Evolutionary conservation across 2,113 vertebrate genomes (phyloP).

Genomic region (Pagrus major): DNA sequence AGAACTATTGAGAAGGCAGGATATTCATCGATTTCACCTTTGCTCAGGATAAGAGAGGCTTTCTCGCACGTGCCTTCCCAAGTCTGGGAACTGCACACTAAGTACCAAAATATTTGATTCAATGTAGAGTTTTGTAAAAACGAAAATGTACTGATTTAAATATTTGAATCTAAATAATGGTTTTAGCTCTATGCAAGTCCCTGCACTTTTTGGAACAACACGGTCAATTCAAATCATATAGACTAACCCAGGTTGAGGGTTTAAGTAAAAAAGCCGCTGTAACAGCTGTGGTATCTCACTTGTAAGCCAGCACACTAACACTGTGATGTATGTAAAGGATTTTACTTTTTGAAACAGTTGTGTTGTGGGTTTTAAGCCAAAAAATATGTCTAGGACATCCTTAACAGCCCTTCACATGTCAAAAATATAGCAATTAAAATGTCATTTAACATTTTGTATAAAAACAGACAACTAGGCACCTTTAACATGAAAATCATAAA

Average conservation of each 20-base stretch:
- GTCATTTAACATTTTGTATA: neutral
- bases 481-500: neutral
- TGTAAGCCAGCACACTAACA: neutral
- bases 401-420: neutral
- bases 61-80: neutral
- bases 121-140: neutral
- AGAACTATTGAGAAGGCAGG: neutral
- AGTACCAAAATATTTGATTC: neutral
- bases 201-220: neutral
- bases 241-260: neutral
- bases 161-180: neutral
- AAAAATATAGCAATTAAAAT: neutral
- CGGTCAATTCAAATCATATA: neutral
- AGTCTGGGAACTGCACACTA: neutral
- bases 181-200: neutral
- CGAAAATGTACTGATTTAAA: neutral
- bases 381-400: neutral
- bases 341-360: too few relatives aligned
- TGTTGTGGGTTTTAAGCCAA: too few relatives aligned
- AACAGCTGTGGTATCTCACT: neutral
- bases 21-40: constrained; percentile 3
- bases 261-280: neutral
- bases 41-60: neutral
- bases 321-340: neutral
- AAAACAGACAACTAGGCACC: neutral